A percentile compares a stretch with the other conserved stretches of the same genome.
Conservation (phyloP, 2,113 vertebrate genomes). For the Puntigrus tetrazona region DNA sequence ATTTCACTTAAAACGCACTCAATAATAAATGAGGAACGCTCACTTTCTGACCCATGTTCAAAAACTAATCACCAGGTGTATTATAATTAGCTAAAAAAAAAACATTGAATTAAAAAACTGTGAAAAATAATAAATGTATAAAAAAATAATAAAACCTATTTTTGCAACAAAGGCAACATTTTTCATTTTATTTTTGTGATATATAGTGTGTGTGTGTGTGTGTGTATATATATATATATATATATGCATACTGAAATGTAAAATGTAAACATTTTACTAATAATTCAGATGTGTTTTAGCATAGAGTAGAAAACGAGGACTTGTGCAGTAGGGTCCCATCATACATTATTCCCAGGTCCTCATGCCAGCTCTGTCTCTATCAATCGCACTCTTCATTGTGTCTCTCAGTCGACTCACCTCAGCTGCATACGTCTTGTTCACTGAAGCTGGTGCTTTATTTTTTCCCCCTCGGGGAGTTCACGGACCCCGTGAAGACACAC, state of each 20-base stretch:
- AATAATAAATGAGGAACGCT: neutral
- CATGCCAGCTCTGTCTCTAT: neutral
- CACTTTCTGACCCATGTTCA: neutral
- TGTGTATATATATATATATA: too few species aligned
- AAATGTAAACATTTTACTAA: neutral
- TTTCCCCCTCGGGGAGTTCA: constrained; percentile 9
- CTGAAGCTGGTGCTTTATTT: constrained; percentile 1
- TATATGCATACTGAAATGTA: neutral
- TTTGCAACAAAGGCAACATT: too few species aligned
- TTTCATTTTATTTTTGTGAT: too few species aligned
- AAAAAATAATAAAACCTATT: too few species aligned
- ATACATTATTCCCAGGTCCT: neutral
- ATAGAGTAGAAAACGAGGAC: neutral
- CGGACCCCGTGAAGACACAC: neutral
- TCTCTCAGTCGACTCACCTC: neutral
- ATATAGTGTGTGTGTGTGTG: too few species aligned
- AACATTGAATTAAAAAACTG: too few species aligned
- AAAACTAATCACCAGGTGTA: neutral
- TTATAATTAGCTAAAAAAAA: too few species aligned
- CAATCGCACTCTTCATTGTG: neutral
- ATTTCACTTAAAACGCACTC: neutral
- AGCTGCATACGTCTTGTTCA: constrained; percentile 1
- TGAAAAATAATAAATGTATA: too few species aligned
- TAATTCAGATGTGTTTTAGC: neutral
- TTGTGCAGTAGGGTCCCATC: neutral